A percentile compares a stretch with the other conserved stretches of the same genome.
Conservation (phyloP, 2,113 vertebrate species). For the Hippocampus guttulatus region DNA sequence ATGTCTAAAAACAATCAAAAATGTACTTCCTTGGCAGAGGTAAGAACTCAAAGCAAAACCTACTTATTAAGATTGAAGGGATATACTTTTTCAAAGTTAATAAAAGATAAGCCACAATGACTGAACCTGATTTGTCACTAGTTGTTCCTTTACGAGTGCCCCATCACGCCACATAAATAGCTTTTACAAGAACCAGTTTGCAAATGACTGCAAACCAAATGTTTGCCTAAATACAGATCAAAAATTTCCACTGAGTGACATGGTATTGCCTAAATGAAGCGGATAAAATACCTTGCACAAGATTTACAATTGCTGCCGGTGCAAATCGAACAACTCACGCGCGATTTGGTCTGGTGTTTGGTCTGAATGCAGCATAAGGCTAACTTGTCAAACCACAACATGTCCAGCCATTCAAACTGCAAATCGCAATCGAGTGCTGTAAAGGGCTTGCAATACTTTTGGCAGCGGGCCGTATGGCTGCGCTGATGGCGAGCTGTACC, state of each 20-base stretch:
- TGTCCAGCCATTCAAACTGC: slow-evolving; percentile 41
- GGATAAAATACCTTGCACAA: slow-evolving; percentile 17
- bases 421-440: slow-evolving; percentile 28
- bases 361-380: slow-evolving; percentile 7
- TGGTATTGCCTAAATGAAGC: not conserved
- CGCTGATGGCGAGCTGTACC: slow-evolving; percentile 25
- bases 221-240: not conserved
- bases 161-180: not conserved
- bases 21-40: no score
- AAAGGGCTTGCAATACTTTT: slow-evolving; percentile 22
- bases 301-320: not conserved
- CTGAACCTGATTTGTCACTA: no score
- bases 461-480: slow-evolving; percentile 3
- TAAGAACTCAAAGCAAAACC: no score
- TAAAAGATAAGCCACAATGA: no score
- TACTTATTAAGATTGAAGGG: no score
- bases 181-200: not conserved
- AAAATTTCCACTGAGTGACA: not conserved
- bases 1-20: no score
- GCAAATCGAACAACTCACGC: no score
- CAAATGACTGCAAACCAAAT: not conserved
- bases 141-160: not conserved
- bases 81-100: no score
- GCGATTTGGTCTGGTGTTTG: no score
- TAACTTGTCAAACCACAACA: slow-evolving; percentile 25